Evolutionary conservation across 2,113 vertebrate species (phyloP), one percentile per base, ranked within the genome.

Genomic region (Cepphus grylle): DNA sequence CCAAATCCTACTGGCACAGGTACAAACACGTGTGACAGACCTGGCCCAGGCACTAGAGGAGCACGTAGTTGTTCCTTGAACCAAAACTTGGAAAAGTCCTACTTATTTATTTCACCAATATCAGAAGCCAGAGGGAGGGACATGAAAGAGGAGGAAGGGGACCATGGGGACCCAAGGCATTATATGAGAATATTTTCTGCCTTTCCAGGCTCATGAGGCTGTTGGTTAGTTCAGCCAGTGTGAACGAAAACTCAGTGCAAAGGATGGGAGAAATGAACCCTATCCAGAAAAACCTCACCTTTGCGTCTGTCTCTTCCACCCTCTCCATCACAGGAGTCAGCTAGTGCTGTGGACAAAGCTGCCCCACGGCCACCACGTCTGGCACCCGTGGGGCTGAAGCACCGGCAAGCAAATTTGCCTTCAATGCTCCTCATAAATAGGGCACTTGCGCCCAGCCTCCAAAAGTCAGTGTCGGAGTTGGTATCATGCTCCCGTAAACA

Each of bases 311-410:
- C 34, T 88, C 40, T 87, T 55, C 70, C 12, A 87, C 26, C 25
- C 27, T 59, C 63, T 81, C 34, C 72, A 53, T 36, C 14, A 29
- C 66, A 29, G 1, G 2, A 26, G 30, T 49, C 5, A 1, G 49
- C 47, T 56, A 47, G 47, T 34, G 76, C 47, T 40, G 38, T 5
- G 8, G 66, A 20, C 80, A 91, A 69, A 82, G 47, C n/a, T 88
- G 55, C 34, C 69, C 36, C 4, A 10, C 1, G 0, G 43, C 32
- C 15, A 9, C 36, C 59, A 58, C 3, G 0, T 32, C 55, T 78
- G 62, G 30, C 45, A 50, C 30, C 5, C 6, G 0, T 0, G 0
- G 1, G 1, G 38, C 72, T 59, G 38, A 73, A 84, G 43, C 34
- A 25, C 5, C 1, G 0, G 4, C 29, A 25, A 56, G 30, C 2